These are phyloP conservation scores for Biston betularia DNA, from an alignment of 2,888 invertebrate genomes.

Conservation along the genomic window DNA sequence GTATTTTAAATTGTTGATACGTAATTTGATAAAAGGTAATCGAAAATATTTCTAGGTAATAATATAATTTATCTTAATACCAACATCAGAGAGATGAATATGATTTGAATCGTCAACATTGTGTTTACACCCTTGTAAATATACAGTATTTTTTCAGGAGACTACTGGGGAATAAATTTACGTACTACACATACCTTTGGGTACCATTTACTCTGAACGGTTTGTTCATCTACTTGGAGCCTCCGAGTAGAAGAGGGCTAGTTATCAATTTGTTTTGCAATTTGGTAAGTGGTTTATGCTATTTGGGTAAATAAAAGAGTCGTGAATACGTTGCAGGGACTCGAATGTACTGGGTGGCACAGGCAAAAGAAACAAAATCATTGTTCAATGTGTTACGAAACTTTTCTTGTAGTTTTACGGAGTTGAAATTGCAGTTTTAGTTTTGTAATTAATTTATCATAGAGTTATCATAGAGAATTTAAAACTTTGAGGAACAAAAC, in stretches of 20 bases:
- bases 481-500: too few relatives aligned
- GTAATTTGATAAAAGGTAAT: too few relatives aligned
- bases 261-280: slow-evolving; percentile 78
- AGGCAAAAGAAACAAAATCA: neutral
- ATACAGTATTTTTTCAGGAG: slow-evolving; percentile 58
- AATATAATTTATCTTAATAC: too few relatives aligned
- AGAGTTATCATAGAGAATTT: too few relatives aligned
- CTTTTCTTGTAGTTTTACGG: too few relatives aligned
- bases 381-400: neutral
- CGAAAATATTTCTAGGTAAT: too few relatives aligned
- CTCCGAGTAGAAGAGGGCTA: slow-evolving; percentile 73
- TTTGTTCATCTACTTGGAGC: slow-evolving; percentile 73
- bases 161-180: slow-evolving; percentile 64
- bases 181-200: slow-evolving; percentile 63
- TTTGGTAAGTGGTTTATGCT: slow-evolving; percentile 60
- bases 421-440: too few relatives aligned
- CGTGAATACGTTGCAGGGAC: neutral
- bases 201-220: slow-evolving; percentile 71
- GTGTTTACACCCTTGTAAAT: neutral
- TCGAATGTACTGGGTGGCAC: neutral
- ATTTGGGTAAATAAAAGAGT: slow-evolving; percentile 15
- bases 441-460: too few relatives aligned
- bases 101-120: too few relatives aligned
- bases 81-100: too few relatives aligned
- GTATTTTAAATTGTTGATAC: neutral